Base-by-base conservation (phyloP, 2,888 invertebrate species). In the Baccha elongata region DNA sequence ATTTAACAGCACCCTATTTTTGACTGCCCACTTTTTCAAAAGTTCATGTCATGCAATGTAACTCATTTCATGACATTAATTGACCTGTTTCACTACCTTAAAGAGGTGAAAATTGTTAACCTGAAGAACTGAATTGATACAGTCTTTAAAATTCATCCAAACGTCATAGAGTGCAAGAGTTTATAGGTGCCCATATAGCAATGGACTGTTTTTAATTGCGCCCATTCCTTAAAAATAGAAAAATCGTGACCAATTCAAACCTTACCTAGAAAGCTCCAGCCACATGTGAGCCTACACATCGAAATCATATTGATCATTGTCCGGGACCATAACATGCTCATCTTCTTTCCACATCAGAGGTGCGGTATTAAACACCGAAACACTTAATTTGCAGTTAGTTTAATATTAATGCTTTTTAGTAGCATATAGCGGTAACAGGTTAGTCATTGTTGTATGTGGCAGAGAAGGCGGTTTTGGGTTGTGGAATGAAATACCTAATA, bases 391-490 rank as follows among this genome's bases (percentile, higher is more conserved):
- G 67, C 75, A 65, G 32, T 75, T 58, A 75, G 55, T 58, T 58
- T 19, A 52, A 76, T 75, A 81, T 81, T 60, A 71, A 75, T 81
- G 75, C 76, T 15, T 58, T 64, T 52, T 60, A 42, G 81, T 75
- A 75, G 81, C 75, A 32, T 10, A 3, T 4, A 4, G 7, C 29
- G 13, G 58, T 23, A 58, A 40, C 75, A 69, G 53, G 55, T 58
- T 55, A 46, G 53, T 48, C 23, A 8, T 17, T n/a, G 15, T 1
- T 13, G 46, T 55, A 15, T 19, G 26, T 19, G 26, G 11, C 19
- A 13, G 44, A 15, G 52, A 40, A 29, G 67, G 21, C 4, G 60
- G 11, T 19, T 44, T 17, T 26, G 10, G 13, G 17, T 42, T 50
- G 23, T 37, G 29, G 64, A 42, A 53, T 29, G 32, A 13, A 60